phyloP scores from a whole-genome alignment of 2,113 vertebrate genomes.

The Salminus brasiliensis region DNA sequence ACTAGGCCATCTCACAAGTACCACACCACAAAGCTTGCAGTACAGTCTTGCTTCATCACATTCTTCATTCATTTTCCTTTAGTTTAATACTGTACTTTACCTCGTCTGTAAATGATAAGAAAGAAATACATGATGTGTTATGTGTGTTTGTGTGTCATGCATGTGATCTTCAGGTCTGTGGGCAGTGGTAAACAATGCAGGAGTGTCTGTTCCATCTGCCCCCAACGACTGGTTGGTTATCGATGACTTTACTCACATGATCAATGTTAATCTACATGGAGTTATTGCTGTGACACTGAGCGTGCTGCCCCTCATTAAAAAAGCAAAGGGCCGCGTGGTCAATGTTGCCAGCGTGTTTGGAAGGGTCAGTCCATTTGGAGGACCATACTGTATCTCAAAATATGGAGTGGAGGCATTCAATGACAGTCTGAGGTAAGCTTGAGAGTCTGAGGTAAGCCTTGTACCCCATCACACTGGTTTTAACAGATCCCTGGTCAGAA shows the following conservation, averaged over 20 bases:
- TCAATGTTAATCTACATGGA: conserved; percentile 78
- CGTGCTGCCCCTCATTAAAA: conserved; percentile 78
- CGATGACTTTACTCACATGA: conserved; percentile 75
- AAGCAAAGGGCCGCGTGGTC: conserved; percentile 76
- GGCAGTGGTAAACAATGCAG: conserved; percentile 85
- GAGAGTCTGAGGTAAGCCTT: not conserved
- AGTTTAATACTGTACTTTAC: too few species aligned
- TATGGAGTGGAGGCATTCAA: conserved; percentile 84
- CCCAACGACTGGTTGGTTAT: conserved; percentile 77
- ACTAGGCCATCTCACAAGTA: not conserved
- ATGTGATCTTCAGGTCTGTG: conserved; percentile 77
- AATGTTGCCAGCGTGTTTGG: conserved; percentile 81
- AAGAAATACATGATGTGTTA: not conserved
- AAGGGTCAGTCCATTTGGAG: conserved; percentile 65
- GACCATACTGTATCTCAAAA: conserved; percentile 81
- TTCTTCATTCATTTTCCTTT: not conserved
- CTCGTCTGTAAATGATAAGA: too few species aligned
- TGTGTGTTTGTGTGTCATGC: conserved; percentile 9
- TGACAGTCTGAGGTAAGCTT: conserved; percentile 77
- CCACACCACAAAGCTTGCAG: not conserved
- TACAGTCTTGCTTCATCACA: not conserved
- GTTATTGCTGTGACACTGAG: conserved; percentile 78
- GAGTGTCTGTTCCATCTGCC: conserved; percentile 63
- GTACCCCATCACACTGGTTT: not conserved
- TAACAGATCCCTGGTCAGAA: too few species aligned